phyloP scores from a whole-genome alignment of 2,797 vertebrate genomes.

The Falco rusticolus region DNA sequence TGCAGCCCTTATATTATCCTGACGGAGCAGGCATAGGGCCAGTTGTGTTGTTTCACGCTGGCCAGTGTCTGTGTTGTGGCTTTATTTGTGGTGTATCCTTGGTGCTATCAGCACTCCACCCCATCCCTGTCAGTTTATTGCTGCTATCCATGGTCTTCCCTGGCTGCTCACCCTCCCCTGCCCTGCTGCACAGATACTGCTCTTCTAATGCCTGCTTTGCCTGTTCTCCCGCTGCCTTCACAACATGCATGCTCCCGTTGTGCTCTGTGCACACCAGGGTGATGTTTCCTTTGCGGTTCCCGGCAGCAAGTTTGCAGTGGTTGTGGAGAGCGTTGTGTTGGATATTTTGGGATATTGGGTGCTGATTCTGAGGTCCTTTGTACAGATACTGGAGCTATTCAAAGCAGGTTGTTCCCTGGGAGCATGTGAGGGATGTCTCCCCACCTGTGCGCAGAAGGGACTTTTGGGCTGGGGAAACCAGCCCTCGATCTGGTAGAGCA shows the following conservation, averaged over 20 bases:
- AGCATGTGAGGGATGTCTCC: accelerated
- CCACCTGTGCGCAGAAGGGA: background rate
- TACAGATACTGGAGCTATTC: background rate
- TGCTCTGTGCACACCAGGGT: accelerated
- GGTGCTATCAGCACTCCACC: accelerated
- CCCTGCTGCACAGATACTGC: background rate
- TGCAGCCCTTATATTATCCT: background rate
- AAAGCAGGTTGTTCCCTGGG: background rate
- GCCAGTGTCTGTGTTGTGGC: background rate
- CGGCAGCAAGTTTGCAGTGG: background rate
- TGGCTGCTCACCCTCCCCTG: background rate
- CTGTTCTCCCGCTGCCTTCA: background rate
- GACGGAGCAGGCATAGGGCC: background rate
- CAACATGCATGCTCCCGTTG: accelerated
- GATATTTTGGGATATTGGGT: background rate
- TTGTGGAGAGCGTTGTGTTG: background rate
- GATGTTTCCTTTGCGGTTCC: accelerated
- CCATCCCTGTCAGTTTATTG: background rate
- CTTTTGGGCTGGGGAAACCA: background rate
- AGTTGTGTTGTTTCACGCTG: background rate
- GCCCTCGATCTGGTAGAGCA: background rate
- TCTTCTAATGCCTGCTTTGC: background rate
- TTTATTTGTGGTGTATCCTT: background rate
- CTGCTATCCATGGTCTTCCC: background rate
- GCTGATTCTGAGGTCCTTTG: background rate